Base-by-base conservation (phyloP, 2,113 vertebrate genomes). In the Ranitomeya variabilis region DNA sequence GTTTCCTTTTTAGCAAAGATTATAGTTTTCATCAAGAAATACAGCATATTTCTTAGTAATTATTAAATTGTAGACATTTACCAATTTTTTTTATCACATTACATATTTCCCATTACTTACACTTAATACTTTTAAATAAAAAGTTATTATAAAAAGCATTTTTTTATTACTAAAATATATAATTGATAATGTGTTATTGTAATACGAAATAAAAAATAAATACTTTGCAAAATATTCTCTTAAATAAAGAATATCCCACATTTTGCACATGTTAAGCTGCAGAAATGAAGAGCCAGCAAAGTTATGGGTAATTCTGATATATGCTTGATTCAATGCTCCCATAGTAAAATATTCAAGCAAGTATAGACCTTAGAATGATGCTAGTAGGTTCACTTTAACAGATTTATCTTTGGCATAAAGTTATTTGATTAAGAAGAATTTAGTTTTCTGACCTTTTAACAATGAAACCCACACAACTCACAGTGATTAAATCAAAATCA, bases 401-500 rank as follows among this genome's bases (percentile, higher is more conserved):
- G 64, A 81, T 54, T 87, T 87, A 80, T 79, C 60, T 37, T 37
- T 23, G 52, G 51, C 64, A 80, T 87, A 60, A 71, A 71, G 66
- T 81, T 69, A 71, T 81, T 71, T 54, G 54, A 81, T 81, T 87
- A 71, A 80, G 78, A 69, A 87, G 64, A 71, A 87, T 87, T 87
- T 79, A 81, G 86, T 18, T 87, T 31, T 80, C 45, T 87, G 86
- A 87, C 78, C 86, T 87, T 87, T 87, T 26, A 67, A 87, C 78
- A 81, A 71, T 87, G 64, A 81, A 87, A 87, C 66, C 66, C 81
- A 81, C 78, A 87, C 86, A 81, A 80, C 62, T 81, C 78, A 80
- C 62, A 87, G 77, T 81, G 78, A 87, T 87, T 81, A 87, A 81
- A 81, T 81, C 86, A 87, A 87, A 81, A 59, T 45, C 64, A 87